Evolutionary conservation across 2,888 invertebrate species (phyloP), one percentile per base, ranked within the genome.

Genomic region (Oscheius onirici): DNA sequence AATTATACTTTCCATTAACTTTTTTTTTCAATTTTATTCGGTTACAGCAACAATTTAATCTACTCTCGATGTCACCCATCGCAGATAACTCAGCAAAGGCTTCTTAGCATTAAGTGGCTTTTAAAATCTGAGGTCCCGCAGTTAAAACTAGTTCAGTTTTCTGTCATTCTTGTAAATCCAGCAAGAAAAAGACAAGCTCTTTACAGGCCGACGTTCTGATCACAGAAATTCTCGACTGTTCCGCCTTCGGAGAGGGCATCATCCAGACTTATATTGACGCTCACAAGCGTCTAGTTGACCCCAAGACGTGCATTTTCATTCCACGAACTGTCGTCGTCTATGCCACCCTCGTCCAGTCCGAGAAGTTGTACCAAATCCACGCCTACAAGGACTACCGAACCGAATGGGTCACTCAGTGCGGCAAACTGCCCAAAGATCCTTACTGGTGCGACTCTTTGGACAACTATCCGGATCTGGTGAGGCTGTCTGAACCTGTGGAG

Each of bases 171-270:
- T n/a, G n/a, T n/a, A n/a, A n/a, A n/a, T n/a, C n/a, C n/a, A n/a
- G n/a, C n/a, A n/a, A n/a, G n/a, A n/a, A n/a, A 0, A 8, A 34
- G 20, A 60, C 41, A 17, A 15, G 15, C 22, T 3, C n/a, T 17
- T 74, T 72, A 26, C 52, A 79, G 69, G 74, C 76, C 11, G 72
- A 75, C 41, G 75, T 80, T 5, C 63, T 80, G 41, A 63, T 77
- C 1, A 68, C 73, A 2, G 80, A 80, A 57, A 74, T 71, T 2
- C 10, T 80, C 55, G 80, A 80, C 54, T 77, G 78, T 54, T 73
- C 73, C 52, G 73, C 71, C 6, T 78, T 80, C 41, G 80, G 80
- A 11, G 78, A 78, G 40, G 57, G 65, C 11, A 71, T 73, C 40
- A 49, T 80, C 15, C 57, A 55, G n/a, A 72, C 76, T 13, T 72